These are phyloP conservation scores for Silurus aristotelis DNA, from an alignment of 2,797 vertebrate genomes.

Conservation along the genomic window DNA sequence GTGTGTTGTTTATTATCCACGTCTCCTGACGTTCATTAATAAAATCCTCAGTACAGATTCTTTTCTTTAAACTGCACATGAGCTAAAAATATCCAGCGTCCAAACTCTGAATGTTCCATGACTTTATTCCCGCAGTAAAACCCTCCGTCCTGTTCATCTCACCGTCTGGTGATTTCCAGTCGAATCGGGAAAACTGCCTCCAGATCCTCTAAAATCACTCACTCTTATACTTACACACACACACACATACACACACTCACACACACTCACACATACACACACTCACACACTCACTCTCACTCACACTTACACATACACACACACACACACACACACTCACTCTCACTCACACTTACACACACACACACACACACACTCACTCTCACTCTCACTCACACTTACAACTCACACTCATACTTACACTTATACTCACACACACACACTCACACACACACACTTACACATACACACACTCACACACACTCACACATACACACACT, in stretches of 20 bases:
- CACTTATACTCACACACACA: no score
- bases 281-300: neutral
- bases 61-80: neutral
- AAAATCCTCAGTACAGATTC: neutral
- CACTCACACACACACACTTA: no score
- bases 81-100: neutral
- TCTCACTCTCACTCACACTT: no score
- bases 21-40: neutral
- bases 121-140: neutral
- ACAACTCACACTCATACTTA: no score
- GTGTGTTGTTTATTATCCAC: neutral
- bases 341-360: no score
- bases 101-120: neutral
- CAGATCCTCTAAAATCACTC: neutral
- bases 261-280: no score
- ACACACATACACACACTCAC: no score
- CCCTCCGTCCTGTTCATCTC: neutral
- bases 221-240: no score
- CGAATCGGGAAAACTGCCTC: neutral
- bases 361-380: no score
- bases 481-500: no score
- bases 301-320: neutral
- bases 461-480: no score
- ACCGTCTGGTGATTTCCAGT: slow-evolving; percentile 4
- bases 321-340: no score